phyloP scores from a whole-genome alignment of 1,140 invertebrate species.

The Hestina assimilis region DNA sequence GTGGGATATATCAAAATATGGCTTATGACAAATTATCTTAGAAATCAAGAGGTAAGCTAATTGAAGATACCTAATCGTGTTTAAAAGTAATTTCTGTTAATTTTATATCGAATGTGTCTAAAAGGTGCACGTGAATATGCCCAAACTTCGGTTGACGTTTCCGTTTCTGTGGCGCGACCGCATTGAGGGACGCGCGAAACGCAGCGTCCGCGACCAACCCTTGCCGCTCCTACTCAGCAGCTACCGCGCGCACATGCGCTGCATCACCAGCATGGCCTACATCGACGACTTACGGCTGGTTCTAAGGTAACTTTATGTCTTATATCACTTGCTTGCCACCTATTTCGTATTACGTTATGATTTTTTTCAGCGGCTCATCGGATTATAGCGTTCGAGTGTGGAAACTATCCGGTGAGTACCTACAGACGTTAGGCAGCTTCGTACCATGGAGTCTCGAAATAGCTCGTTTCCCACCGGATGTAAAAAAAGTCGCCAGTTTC shows the following conservation, averaged over 20 bases:
- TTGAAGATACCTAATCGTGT: not conserved
- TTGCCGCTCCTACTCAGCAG: constrained; percentile 83
- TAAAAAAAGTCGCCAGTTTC: constrained; percentile 81
- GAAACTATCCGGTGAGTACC: constrained; percentile 83
- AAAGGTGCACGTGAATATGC: constrained; percentile 78
- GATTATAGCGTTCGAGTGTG: constrained; percentile 85
- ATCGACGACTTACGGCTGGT: constrained; percentile 80
- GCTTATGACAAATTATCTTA: constrained; percentile 81
- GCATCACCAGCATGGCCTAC: constrained; percentile 80
- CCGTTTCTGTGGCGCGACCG: constrained; percentile 84
- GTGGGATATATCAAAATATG: constrained; percentile 86
- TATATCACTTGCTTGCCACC: not conserved
- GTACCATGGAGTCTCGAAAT: constrained; percentile 78
- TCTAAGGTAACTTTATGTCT: constrained; percentile 71
- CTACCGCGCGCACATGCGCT: constrained; percentile 80
- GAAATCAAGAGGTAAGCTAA: not conserved
- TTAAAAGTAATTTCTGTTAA: too few relatives aligned
- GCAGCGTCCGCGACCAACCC: constrained; percentile 79
- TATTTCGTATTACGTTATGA: not conserved
- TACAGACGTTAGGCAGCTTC: constrained; percentile 84
- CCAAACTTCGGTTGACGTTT: constrained; percentile 81
- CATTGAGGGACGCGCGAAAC: constrained; percentile 81
- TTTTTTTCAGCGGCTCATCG: constrained; percentile 80
- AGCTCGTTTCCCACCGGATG: constrained; percentile 81
- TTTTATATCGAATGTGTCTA: too few relatives aligned